Evolutionary conservation across 2,888 invertebrate species (phyloP).

Genomic region (Xanthia togata): DNA sequence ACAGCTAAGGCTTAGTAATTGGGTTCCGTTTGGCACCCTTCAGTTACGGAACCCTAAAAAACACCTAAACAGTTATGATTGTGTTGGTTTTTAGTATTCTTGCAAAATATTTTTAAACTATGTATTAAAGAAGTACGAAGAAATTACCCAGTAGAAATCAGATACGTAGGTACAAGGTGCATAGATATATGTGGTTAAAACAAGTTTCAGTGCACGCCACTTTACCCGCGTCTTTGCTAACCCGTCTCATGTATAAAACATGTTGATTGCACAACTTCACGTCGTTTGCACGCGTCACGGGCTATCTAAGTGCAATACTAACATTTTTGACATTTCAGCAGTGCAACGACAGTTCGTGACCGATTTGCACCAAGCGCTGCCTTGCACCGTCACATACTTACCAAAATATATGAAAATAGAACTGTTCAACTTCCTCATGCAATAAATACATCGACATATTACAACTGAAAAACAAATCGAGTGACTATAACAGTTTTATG

Average conservation of each 20-base stretch:
- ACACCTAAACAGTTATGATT: neutral
- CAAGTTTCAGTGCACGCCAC: constrained; percentile 10
- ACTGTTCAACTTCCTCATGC: constrained; percentile 31
- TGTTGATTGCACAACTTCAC: constrained; percentile 38
- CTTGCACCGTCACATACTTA: constrained; percentile 55
- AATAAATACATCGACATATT: constrained; percentile 44
- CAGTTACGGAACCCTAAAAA: neutral
- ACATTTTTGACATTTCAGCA: constrained; percentile 52
- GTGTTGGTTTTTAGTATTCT: neutral
- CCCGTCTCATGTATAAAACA: constrained; percentile 46
- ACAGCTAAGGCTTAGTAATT: too few species aligned
- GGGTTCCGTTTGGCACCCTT: too few species aligned
- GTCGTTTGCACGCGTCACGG: constrained; percentile 39
- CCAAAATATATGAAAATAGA: constrained; percentile 17
- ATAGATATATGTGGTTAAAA: neutral
- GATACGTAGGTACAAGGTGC: neutral
- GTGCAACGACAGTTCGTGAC: constrained; percentile 45
- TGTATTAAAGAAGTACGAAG: neutral
- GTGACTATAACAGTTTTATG: constrained; percentile 23
- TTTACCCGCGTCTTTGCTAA: constrained; percentile 22
- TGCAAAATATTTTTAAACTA: neutral
- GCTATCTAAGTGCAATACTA: constrained; percentile 36
- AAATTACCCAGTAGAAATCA: neutral
- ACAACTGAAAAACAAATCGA: constrained; percentile 31
- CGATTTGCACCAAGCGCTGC: constrained; percentile 59